Base-by-base conservation (phyloP, 1,140 invertebrate species). In the Anastatus disparis region DNA sequence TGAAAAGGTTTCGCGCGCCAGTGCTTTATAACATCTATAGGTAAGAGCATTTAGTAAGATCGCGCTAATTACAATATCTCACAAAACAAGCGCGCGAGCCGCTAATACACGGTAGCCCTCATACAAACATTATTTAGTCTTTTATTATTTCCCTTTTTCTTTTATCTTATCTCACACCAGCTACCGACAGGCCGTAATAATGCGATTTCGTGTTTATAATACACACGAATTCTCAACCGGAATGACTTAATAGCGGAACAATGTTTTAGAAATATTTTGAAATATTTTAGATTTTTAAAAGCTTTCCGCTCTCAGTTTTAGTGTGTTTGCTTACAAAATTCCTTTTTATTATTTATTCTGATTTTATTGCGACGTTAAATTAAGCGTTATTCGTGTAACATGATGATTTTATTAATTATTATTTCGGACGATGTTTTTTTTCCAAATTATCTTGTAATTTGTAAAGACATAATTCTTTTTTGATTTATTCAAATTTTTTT, bases 41-140 rank as follows among this genome's bases (percentile, higher is more conserved):
- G 66, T 59, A 63, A 31, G 52, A 61, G 50, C 66, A 52, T 72
- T 78, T 79, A 76, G 72, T 79, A 59, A 48, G n/a, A 38, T 40
- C 63, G 22, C 56, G 76, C 68, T 78, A 78, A 79, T 77, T 77
- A 63, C 35, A 52, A 75, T 64, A 76, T 56, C 46, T 67, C 63
- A 76, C 65, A 74, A 52, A 48, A 58, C 44, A 61, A 50, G 40
- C 20, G 50, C 40, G 44, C 63, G 38, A 24, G 17, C 8, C 2
- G 64, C 64, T n/a, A 74, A 71, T 65, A 74, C 64, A 70, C 74
- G 74, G 74, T 76, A 77, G 75, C 71, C 10, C n/a, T 38, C 53
- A 29, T n/a, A 17, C 24, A 44, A 9, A 27, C 17, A 2, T 68
- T 26, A 35, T 67, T 70, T 35, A 26, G 40, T 29, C 42, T 61